Evolutionary conservation across 2,797 vertebrate species (phyloP), one percentile per base, ranked within the genome.

Genomic region (Eremophila alpestris): DNA sequence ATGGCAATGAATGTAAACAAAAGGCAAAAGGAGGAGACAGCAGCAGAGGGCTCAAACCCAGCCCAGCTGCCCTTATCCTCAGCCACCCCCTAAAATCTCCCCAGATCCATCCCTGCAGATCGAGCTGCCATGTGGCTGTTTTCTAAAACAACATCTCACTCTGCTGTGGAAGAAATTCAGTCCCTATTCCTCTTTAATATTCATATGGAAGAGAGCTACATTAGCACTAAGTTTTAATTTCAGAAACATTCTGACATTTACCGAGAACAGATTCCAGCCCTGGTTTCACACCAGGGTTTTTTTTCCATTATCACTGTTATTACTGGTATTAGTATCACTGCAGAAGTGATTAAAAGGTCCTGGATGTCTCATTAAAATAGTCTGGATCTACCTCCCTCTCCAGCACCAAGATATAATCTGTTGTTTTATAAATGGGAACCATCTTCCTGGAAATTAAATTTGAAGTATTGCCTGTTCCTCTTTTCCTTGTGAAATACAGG

Each of bases 191-290:
- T 96, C 71, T 87, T 96, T 92, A 89, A 83, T 79, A 89, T 70
- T 94, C 87, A 89, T 67, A 41, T n/a, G 49, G 41, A 46, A 32
- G 2, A 1, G 58, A 85, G 79, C 75, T 74, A 43, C 82, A 58
- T 93, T 87, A 92, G 71, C 76, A 63, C 76, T 34, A 93, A 89
- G 56, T 96, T 94, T 94, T 95, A 88, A 92, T 94, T 96, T 67
- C 92, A 91, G 93, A 83, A 96, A 73, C 78, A 55, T 80, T 83
- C 84, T 93, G 89, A 80, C 59, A 86, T 89, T 92, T 89, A 67
- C 43, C 15, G 58, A 94, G 89, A 90, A 80, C 71, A 65, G 75
- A 92, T 63, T 75, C 83, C 73, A 87, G 76, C 78, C 81, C 82
- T 63, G 49, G 43, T 93, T 95, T 92, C 81, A 87, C 84, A 91